Evolutionary conservation across 53 echinoderm and acorn worm species (phyloP).

Genomic region (Paracentrotus lividus): DNA sequence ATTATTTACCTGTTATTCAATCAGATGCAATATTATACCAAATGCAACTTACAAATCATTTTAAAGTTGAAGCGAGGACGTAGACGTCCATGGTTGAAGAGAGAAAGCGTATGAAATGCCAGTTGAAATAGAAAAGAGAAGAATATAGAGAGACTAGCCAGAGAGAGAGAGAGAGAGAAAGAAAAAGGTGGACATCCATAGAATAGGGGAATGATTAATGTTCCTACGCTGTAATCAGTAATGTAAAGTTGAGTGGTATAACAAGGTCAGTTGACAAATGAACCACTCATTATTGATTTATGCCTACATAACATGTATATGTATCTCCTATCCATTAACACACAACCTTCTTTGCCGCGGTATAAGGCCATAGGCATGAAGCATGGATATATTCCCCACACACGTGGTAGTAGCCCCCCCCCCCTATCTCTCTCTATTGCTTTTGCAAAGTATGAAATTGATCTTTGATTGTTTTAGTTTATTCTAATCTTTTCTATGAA

Average conservation of each 20-base stretch:
- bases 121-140: background rate
- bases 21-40: no score
- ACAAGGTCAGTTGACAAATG: constrained; percentile 66
- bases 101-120: background rate
- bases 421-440: background rate
- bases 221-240: background rate
- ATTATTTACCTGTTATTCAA: no score
- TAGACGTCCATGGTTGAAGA: no score
- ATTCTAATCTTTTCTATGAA: no score
- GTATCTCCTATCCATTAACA: background rate
- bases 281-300: constrained; percentile 60
- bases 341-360: background rate
- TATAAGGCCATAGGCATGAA: background rate
- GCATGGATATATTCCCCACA: no score
- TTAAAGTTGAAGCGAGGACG: no score
- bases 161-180: background rate
- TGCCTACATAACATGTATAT: background rate
- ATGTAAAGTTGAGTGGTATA: constrained; percentile 45
- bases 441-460: background rate
- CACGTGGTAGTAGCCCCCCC: background rate
- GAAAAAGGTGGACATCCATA: background rate
- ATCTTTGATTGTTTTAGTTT: no score
- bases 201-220: constrained; percentile 45
- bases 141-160: background rate
- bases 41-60: no score